phyloP scores from a whole-genome alignment of 2,888 invertebrate genomes.

The Luperina nickerlii region DNA sequence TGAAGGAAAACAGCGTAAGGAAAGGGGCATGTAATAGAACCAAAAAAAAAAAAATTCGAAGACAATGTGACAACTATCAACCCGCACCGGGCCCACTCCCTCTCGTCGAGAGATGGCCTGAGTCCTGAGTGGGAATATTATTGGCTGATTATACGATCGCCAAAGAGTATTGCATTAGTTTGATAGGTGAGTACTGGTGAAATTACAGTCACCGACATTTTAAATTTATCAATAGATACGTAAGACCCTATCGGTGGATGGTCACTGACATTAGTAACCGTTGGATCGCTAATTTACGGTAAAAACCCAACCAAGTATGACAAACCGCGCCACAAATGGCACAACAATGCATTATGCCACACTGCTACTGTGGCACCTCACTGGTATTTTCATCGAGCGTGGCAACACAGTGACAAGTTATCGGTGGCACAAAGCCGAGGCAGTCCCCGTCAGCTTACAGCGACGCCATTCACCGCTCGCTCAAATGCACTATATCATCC shows the following conservation, averaged over 20 bases:
- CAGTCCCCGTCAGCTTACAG: constrained; percentile 36
- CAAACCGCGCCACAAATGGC: constrained; percentile 20
- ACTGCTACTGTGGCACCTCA: neutral
- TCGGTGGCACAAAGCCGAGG: constrained; percentile 65
- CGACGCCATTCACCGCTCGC: constrained; percentile 66
- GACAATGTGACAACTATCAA: too few species aligned
- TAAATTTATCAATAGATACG: neutral
- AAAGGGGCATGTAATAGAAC: too few species aligned
- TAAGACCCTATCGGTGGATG: neutral
- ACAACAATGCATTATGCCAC: constrained; percentile 15
- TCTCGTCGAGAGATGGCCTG: too few species aligned
- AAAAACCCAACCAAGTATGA: neutral
- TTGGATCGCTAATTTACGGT: neutral
- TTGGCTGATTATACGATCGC: neutral
- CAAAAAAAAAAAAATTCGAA: too few species aligned
- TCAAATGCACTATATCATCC: constrained; percentile 68
- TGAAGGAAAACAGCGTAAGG: too few species aligned
- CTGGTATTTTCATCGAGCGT: constrained; percentile 54
- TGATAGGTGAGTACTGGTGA: neutral
- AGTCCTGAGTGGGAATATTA: too few species aligned
- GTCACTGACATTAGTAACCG: neutral
- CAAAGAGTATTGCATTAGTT: neutral
- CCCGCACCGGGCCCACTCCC: too few species aligned
- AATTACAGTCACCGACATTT: neutral
- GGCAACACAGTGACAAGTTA: constrained; percentile 70